A percentile compares a stretch with the other conserved stretches of the same genome.
Conservation (phyloP, 2,888 invertebrate genomes). For the Oscheius sp. region DNA sequence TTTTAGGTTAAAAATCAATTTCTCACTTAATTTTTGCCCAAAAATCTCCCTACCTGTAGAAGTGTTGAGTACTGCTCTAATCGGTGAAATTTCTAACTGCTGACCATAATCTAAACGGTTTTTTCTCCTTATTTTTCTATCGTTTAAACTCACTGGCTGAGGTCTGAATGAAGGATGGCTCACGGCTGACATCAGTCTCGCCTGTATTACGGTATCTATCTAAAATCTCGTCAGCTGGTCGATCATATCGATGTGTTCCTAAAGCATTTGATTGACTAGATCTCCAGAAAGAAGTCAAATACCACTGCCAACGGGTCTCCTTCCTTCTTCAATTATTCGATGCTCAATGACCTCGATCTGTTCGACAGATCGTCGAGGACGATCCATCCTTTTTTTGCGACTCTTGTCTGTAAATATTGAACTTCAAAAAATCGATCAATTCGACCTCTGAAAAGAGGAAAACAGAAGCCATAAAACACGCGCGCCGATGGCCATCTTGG, state of each 20-base stretch:
- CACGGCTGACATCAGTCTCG: conserved; percentile 63
- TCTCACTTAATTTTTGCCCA: too few species aligned
- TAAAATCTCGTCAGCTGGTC: neutral
- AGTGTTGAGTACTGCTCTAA: conserved; percentile 35
- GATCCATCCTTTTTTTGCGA: conserved; percentile 1
- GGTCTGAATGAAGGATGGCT: conserved; percentile 62
- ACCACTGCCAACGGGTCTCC: conserved; percentile 29
- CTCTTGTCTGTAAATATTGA: neutral
- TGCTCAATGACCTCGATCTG: conserved; percentile 69
- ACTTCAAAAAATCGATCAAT: neutral
- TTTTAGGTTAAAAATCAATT: too few species aligned
- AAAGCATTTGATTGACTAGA: neutral
- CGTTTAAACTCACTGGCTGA: conserved; percentile 42
- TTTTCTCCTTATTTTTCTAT: neutral
- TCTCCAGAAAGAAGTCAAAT: neutral
- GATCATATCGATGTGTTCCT: conserved; percentile 9
- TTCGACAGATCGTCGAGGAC: conserved; percentile 50
- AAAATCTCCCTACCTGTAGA: too few species aligned
- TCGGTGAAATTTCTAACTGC: conserved; percentile 48
- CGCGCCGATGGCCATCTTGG: conserved; percentile 1
- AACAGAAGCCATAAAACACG: conserved; percentile 16
- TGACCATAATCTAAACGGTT: conserved; percentile 49
- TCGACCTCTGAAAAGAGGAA: neutral
- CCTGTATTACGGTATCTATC: conserved; percentile 54
- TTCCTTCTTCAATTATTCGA: conserved; percentile 57